Evolutionary conservation across 2,113 vertebrate species (phyloP).

Genomic region (Nycticebus coucang): DNA sequence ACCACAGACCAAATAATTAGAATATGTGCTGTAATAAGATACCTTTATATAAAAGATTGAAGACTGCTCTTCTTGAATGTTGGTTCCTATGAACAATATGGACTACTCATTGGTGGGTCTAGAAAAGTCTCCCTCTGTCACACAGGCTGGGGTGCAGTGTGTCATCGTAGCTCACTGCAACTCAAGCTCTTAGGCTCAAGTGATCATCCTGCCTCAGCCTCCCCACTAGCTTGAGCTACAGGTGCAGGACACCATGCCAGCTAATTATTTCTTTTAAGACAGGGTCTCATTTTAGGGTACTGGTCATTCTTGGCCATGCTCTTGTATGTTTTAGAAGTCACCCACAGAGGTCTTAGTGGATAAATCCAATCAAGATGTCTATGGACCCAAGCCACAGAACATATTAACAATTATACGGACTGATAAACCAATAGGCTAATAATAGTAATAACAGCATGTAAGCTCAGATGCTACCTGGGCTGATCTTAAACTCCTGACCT

Average conservation of each 20-base stretch:
- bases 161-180: no score
- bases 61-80: background rate
- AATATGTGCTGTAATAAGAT: background rate
- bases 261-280: no score
- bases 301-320: background rate
- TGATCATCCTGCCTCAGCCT: no score
- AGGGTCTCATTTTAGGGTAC: background rate
- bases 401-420: background rate
- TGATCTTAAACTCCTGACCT: no score
- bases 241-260: no score
- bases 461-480: background rate
- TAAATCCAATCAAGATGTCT: no score
- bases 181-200: no score
- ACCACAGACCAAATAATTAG: background rate
- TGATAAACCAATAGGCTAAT: background rate
- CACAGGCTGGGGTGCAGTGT: no score
- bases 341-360: background rate
- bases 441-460: no score
- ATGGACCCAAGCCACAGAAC: background rate
- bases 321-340: background rate
- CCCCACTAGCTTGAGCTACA: no score
- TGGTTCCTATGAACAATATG: background rate
- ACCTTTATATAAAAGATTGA: background rate
- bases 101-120: background rate
- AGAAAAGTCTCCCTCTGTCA: background rate